These are phyloP conservation scores for Uromys caudimaculatus DNA, from an alignment of 2,797 vertebrate species.

Conservation along the genomic window DNA sequence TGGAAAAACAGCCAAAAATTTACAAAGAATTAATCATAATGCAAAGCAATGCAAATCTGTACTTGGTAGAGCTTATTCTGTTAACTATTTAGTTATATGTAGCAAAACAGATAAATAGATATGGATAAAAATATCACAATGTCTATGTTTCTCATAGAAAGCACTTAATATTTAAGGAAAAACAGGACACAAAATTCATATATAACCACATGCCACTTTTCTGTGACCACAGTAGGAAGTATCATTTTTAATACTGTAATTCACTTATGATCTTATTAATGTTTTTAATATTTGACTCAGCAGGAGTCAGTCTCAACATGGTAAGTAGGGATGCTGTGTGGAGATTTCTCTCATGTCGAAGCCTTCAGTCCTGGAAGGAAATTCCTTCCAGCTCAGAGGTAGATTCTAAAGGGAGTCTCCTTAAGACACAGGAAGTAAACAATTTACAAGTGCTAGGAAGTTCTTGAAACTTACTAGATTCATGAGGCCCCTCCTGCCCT, in stretches of 20 bases:
- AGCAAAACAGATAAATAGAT: background rate
- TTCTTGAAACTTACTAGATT: background rate
- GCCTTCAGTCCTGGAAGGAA: background rate
- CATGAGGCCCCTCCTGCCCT: background rate
- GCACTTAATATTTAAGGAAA: background rate
- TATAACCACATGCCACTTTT: background rate
- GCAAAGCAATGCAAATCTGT: slow-evolving; percentile 18
- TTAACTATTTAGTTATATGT: background rate
- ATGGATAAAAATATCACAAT: background rate
- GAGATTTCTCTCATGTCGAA: background rate
- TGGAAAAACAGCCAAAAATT: slow-evolving; percentile 34
- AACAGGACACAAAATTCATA: background rate
- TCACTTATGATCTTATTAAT: background rate
- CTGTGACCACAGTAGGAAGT: background rate
- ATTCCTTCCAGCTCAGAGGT: background rate
- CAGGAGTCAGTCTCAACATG: background rate
- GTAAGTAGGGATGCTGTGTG: background rate
- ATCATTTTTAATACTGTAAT: background rate
- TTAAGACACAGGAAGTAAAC: background rate
- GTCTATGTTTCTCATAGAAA: background rate
- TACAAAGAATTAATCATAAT: slow-evolving; percentile 36
- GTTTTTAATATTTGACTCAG: slow-evolving; percentile 7
- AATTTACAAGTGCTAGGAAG: background rate
- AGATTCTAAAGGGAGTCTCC: background rate
- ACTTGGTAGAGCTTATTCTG: slow-evolving; percentile 17